These are phyloP conservation scores for Drosophila mercatorum DNA, from an alignment of 2,888 invertebrate genomes.

Conservation along the genomic window DNA sequence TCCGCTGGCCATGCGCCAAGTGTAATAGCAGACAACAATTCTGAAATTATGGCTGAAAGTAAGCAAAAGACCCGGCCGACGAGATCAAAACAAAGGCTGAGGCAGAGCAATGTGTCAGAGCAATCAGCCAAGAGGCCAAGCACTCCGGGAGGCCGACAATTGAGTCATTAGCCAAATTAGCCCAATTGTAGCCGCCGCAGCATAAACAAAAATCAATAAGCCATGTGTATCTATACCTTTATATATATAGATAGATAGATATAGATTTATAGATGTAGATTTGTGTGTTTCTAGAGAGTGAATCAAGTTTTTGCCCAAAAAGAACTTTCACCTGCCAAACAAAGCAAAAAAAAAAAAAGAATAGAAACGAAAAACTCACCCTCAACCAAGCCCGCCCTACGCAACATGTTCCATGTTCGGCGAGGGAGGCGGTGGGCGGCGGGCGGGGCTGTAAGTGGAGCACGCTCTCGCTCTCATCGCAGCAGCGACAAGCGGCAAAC, in stretches of 20 bases:
- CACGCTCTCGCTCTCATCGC: constrained; percentile 30
- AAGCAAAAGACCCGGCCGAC: constrained; percentile 17
- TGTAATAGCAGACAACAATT: constrained; percentile 30
- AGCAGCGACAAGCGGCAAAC: constrained; percentile 12
- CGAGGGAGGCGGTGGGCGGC: background rate
- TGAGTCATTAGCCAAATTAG: constrained; percentile 50
- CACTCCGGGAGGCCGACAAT: constrained; percentile 26
- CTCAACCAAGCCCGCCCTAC: constrained; percentile 58
- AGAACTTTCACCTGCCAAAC: constrained; percentile 36
- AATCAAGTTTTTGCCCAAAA: constrained; percentile 7
- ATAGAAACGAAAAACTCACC: constrained; percentile 22
- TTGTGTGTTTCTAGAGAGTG: constrained; percentile 5
- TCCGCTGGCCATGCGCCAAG: constrained; percentile 54
- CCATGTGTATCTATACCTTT: background rate
- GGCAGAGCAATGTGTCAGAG: constrained; percentile 26
- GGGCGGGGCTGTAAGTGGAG: constrained; percentile 62
- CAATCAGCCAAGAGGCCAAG: constrained; percentile 19
- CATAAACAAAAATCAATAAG: constrained; percentile 16
- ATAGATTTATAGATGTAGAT: background rate
- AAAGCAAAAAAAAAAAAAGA: constrained; percentile 22
- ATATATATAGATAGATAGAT: background rate
- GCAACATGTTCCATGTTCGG: constrained; percentile 77
- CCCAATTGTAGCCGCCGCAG: constrained; percentile 13
- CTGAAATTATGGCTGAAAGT: constrained; percentile 14
- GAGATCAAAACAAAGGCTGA: constrained; percentile 14